Percentiles rank a stretch among this genome's conserved stretches.
Conservation (phyloP, 2,888 invertebrate genomes). For the Aphelenchoides bicaudatus region DNA sequence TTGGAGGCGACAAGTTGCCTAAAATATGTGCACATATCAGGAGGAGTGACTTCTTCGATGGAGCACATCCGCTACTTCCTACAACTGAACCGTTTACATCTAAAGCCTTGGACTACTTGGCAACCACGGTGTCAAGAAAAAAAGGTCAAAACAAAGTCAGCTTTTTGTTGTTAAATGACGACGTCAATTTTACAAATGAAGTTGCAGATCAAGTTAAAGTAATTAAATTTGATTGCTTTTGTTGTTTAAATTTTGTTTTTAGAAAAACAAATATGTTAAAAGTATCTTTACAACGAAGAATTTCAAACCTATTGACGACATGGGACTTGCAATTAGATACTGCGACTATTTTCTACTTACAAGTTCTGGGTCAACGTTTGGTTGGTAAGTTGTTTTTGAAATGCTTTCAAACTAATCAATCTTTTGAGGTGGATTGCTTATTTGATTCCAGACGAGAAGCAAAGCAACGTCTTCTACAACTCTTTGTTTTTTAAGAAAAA, state of each 20-base stretch:
- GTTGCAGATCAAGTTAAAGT: background rate
- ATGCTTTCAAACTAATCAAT: too few species aligned
- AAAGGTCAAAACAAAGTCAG: background rate
- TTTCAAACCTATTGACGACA: background rate
- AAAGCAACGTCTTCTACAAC: too few species aligned
- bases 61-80: conserved; percentile 5
- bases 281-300: too few species aligned
- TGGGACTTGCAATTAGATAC: too few species aligned
- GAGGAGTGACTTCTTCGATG: conserved; percentile 7
- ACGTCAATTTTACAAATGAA: conserved; percentile 3
- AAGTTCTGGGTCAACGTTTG: too few species aligned
- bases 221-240: background rate
- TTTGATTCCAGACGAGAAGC: too few species aligned
- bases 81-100: background rate
- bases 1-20: too few species aligned
- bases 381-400: too few species aligned
- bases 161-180: background rate
- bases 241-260: background rate
- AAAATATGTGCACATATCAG: too few species aligned
- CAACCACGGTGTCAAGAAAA: background rate
- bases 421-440: too few species aligned
- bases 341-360: too few species aligned
- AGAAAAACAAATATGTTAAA: too few species aligned
- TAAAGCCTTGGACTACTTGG: background rate
- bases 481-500: background rate